Conservation (phyloP, 35 echinoderm and acorn worm species). For the Amphiura filiformis region DNA sequence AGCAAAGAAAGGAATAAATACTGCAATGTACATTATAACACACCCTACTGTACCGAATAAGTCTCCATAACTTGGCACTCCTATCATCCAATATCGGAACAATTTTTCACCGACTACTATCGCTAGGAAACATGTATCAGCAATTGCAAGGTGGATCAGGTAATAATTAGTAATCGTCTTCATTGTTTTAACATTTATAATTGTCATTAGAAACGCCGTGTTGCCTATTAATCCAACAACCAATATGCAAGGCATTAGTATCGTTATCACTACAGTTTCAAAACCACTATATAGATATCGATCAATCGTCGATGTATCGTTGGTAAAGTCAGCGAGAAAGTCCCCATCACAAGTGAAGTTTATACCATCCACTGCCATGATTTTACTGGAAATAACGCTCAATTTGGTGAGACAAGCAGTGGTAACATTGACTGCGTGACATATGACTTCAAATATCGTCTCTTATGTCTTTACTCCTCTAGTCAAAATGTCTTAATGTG, state of each 20-base stretch:
- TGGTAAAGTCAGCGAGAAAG: not conserved
- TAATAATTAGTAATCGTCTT: slow-evolving; percentile 57
- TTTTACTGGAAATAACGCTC: no score
- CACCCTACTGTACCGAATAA: slow-evolving; percentile 26
- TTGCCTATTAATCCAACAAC: slow-evolving; percentile 40
- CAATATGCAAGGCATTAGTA: slow-evolving; percentile 19
- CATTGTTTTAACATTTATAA: slow-evolving; percentile 46
- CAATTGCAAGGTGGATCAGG: slow-evolving; percentile 54
- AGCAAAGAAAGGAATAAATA: slow-evolving; percentile 45
- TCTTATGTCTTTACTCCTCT: no score
- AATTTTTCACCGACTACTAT: slow-evolving; percentile 51
- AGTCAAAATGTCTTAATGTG: no score
- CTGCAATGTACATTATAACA: slow-evolving; percentile 42
- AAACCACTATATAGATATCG: not conserved
- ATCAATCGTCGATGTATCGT: not conserved
- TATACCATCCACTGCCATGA: no score
- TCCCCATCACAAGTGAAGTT: not conserved
- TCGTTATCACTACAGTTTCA: not conserved
- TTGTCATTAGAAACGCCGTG: slow-evolving; percentile 44
- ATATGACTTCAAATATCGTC: no score
- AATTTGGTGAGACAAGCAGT: no score
- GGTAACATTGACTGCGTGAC: no score
- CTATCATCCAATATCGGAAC: slow-evolving; percentile 23
- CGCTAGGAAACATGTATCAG: slow-evolving; percentile 43
- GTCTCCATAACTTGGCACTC: slow-evolving; percentile 43